Percentiles rank a stretch among this genome's conserved stretches.
Conservation (phyloP, 2,797 vertebrate species). For the Adelosebastes latens region DNA sequence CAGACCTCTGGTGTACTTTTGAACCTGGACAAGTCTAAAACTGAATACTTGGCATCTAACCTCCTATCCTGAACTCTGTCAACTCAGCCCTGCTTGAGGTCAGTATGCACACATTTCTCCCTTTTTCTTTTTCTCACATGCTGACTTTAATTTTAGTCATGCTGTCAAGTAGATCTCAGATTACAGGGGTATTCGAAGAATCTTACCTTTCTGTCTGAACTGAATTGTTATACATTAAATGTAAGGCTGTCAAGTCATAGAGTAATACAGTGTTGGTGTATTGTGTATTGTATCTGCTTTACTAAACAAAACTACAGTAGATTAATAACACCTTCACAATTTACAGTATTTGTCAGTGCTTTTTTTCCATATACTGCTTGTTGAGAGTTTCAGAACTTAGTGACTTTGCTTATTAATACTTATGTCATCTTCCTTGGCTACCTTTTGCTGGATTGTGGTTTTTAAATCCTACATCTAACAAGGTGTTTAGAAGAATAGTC, state of each 20-base stretch:
- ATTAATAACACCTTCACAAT: neutral
- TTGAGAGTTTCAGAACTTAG: neutral
- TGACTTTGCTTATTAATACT: neutral
- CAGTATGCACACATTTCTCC: neutral
- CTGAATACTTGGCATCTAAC: slow-evolving; percentile 25
- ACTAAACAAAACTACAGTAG: neutral
- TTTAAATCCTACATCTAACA: neutral
- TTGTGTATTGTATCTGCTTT: neutral
- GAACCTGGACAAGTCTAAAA: slow-evolving; percentile 9
- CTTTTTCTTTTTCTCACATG: neutral
- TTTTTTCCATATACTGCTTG: neutral
- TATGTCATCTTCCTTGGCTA: neutral
- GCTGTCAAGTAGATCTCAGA: neutral
- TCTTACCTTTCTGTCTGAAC: neutral
- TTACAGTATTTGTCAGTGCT: too few species aligned
- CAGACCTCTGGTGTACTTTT: slow-evolving; percentile 21
- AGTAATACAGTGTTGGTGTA: neutral
- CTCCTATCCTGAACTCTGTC: neutral
- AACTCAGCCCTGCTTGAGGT: slow-evolving; percentile 33
- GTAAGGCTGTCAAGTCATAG: neutral
- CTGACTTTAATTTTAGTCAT: slow-evolving; percentile 3
- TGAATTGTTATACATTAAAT: neutral
- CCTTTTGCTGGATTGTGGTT: neutral
- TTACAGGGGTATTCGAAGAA: neutral
- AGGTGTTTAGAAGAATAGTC: neutral